Base-by-base conservation (phyloP, 2,888 invertebrate genomes). In the Noctua comes region DNA sequence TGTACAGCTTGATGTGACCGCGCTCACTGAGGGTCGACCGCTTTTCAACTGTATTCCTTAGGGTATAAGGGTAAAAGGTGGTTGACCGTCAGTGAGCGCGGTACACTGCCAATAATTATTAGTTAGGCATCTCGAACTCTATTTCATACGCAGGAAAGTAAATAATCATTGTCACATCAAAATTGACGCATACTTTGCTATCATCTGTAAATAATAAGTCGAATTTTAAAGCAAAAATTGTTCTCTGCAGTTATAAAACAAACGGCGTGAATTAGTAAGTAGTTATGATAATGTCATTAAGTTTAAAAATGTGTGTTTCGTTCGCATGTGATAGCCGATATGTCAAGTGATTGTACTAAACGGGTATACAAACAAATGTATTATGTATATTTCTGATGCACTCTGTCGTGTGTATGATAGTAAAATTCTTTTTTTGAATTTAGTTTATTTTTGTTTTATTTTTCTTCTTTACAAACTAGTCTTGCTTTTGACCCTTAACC, bases 371-470 rank as follows among this genome's bases (percentile, higher is more conserved):
- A 92, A 93, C 90, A 84, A 86, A 76, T 87, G 93, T 95, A 95
- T 95, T 94, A 94, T 92, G 91, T 92, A 87, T 90, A 91, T 90
- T 89, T 92, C 80, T 86, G 88, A 88, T 87, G 86, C 89, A 81
- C 83, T 78, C 72, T 88, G 87, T 87, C 88, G 91, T 89, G 89
- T 90, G 90, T 89, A 84, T 86, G 86, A 87, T 94, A 95, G 95
- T 95, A 95, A 95, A 94, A 91, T 89, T 91, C 89, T 93, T 91
- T 91, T 57, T 89, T 93, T 92, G 86, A 88, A 88, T 90, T 92
- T 92, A 89, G 88, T 90, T 88, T 82, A 76, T 73, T 82, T 91
- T 93, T 85, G 91, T 94, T 94, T 94, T 92, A 91, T 93, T 95
- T 92, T 80, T 68, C 40, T 80, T 80, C 13, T 76, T 65, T 27